A percentile compares a stretch with the other conserved stretches of the same genome.
These are phyloP conservation scores for Rhizomys pruinosus DNA, from an alignment of 2,113 vertebrate species.

Conservation along the genomic window DNA sequence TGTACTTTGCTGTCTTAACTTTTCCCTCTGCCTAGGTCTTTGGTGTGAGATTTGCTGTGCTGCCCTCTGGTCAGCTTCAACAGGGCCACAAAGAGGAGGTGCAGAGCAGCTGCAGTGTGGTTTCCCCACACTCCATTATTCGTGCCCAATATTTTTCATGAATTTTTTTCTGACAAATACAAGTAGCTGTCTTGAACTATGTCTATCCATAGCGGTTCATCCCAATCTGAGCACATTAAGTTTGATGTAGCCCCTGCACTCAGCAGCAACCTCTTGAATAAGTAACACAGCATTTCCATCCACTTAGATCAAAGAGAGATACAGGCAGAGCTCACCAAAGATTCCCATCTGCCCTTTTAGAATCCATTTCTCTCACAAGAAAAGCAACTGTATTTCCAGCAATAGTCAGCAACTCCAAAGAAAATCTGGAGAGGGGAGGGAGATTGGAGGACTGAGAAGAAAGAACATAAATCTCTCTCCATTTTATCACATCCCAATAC, in stretches of 20 bases:
- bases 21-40: neutral
- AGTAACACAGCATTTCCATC: neutral
- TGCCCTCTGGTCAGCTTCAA: neutral
- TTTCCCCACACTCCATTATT: neutral
- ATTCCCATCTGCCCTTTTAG: neutral
- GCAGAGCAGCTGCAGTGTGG: neutral
- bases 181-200: neutral
- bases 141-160: neutral
- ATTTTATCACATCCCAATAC: constrained; percentile 51
- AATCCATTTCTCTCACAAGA: constrained; percentile 61
- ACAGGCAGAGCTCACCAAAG: neutral
- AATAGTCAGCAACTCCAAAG: constrained; percentile 55
- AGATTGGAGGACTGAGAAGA: neutral
- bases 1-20: neutral
- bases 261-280: neutral
- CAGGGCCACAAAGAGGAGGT: neutral
- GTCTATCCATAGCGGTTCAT: neutral
- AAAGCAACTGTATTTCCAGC: constrained; percentile 71
- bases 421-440: neutral
- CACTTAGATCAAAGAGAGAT: neutral
- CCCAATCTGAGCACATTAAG: neutral
- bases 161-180: neutral
- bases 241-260: neutral
- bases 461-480: constrained; percentile 58
- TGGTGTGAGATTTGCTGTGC: neutral